Percentiles rank a stretch among this genome's conserved stretches.
Conservation (phyloP, 2,888 invertebrate genomes). For the Allolobophora icterica region DNA sequence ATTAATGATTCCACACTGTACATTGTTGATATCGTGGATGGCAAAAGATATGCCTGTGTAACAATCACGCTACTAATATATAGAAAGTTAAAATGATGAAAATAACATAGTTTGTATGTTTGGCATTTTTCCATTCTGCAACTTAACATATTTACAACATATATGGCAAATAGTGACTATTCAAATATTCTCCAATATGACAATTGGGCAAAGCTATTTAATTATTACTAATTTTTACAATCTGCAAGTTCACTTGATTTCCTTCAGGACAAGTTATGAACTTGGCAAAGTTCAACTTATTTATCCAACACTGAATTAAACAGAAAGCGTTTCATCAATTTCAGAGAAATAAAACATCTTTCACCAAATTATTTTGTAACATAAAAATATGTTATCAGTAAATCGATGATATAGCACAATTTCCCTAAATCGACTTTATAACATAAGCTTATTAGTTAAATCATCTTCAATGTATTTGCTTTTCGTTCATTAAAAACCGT, state of each 20-base stretch:
- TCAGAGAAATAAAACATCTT: background rate
- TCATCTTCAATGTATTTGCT: background rate
- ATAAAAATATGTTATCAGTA: background rate
- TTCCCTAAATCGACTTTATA: background rate
- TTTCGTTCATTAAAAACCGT: background rate
- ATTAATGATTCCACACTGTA: too few relatives aligned
- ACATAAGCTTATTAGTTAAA: background rate
- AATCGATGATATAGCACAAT: background rate
- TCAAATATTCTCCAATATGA: background rate
- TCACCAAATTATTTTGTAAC: background rate
- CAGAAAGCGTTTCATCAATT: background rate
- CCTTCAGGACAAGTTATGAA: background rate
- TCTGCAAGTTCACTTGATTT: background rate
- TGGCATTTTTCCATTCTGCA: background rate
- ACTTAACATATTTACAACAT: background rate
- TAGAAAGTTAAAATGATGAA: background rate
- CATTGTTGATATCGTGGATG: background rate
- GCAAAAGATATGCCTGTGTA: background rate
- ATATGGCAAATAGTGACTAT: background rate
- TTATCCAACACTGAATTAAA: background rate
- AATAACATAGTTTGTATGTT: background rate
- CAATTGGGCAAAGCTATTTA: background rate
- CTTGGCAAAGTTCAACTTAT: background rate
- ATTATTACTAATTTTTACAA: background rate
- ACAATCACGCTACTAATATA: background rate